Evolutionary conservation across 1,140 invertebrate genomes (phyloP), one percentile per base, ranked within the genome.

Genomic region (Cydia fagiglandana): DNA sequence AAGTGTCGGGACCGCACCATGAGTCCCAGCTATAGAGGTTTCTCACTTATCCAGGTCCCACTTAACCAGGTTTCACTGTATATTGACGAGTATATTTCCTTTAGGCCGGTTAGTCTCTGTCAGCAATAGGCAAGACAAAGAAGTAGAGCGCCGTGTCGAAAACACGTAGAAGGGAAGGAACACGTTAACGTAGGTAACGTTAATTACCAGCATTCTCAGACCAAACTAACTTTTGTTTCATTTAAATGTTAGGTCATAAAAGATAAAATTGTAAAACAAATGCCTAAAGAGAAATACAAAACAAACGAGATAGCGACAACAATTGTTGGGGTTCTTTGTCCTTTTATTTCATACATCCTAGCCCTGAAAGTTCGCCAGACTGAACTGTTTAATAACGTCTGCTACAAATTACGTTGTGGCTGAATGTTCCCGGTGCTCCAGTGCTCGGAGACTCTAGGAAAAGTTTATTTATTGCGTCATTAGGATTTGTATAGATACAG

Each of bases 361-460:
- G 77, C 28, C 5, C 17, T 73, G 53, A 75, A 82, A 82, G 76
- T 82, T 80, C 17, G 73, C 76, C 61, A 79, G 76, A 77, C 61
- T 76, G 74, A 47, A 79, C 53, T 77, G 79, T 80, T 79, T 79
- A 80, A 78, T 82, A 79, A 78, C 50, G 73, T 76, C 56, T 68
- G 73, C 75, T 77, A 79, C 79, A 82, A 80, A 82, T 78, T 82
- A 73, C 47, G n/a, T 15, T 38, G 64, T 12, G 64, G 30, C 64
- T 68, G 66, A 45, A 70, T 38, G 66, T 45, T 24, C 66, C 34
- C 66, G 64, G 5, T 38, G 66, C 66, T 38, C 66, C 34, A 45
- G 13, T 70, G 30, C 66, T n/a, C 34, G 34, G 34, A 17, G 30
- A 34, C 30, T 38, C 34, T 41, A 70, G 66, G 45, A 20, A 70